A percentile compares a stretch with the other conserved stretches of the same genome.
These are phyloP conservation scores for Collichthys lucidus DNA, from an alignment of 2,113 vertebrate species.

Conservation along the genomic window DNA sequence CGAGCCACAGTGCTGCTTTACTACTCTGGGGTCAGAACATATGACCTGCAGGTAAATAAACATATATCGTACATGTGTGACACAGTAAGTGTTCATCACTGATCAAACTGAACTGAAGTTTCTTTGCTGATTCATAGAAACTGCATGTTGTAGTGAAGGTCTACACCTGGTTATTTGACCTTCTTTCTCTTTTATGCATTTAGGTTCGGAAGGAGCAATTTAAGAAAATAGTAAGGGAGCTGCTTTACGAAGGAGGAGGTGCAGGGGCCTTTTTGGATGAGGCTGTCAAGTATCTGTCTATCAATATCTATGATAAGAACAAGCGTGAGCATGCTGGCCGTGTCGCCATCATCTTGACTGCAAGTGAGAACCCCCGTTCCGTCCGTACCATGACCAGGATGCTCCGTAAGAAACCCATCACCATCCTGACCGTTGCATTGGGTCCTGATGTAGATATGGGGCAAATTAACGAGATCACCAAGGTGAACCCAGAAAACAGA, in stretches of 20 bases:
- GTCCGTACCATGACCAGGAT: constrained; percentile 79
- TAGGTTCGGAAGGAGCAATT: constrained; percentile 90
- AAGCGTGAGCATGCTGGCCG: constrained; percentile 91
- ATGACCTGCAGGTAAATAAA: constrained; percentile 85
- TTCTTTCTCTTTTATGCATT: constrained; percentile 67
- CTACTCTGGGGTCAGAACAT: constrained; percentile 89
- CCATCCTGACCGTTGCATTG: constrained; percentile 87
- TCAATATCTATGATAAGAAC: constrained; percentile 92
- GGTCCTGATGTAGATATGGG: constrained; percentile 83
- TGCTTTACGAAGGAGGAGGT: constrained; percentile 90
- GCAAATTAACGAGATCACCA: constrained; percentile 90
- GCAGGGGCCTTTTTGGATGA: constrained; percentile 87
- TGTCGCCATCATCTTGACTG: constrained; percentile 89
- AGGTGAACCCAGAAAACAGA: constrained; percentile 86
- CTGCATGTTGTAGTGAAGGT: neutral
- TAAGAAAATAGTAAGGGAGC: constrained; percentile 87
- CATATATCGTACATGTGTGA: neutral
- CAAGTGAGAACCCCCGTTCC: constrained; percentile 86
- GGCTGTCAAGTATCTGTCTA: constrained; percentile 90
- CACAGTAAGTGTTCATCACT: neutral
- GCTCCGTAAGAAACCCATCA: constrained; percentile 86
- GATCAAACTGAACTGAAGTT: neutral
- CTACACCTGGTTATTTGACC: neutral
- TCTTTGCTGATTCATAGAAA: neutral
- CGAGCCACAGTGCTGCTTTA: constrained; percentile 91